Conservation (phyloP, 2,797 vertebrate genomes). For the Menidia menidia region DNA sequence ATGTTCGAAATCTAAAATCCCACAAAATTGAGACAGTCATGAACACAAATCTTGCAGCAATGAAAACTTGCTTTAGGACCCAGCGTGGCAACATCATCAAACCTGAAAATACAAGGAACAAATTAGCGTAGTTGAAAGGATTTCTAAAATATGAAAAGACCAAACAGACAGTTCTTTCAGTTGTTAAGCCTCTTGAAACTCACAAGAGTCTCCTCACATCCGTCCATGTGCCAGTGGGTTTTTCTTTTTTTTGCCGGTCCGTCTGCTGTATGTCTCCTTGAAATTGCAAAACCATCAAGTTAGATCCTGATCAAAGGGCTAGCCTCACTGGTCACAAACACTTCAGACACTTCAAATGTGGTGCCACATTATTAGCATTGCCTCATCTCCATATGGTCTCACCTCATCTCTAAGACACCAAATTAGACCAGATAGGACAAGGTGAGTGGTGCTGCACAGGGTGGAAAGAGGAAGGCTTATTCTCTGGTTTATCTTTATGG, state of each 20-base stretch:
- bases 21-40: no score
- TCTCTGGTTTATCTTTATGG: constrained; percentile 46
- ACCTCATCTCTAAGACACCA: constrained; percentile 54
- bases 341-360: constrained; percentile 81
- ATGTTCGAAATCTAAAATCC: not conserved
- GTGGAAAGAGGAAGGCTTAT: constrained; percentile 33
- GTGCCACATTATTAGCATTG: constrained; percentile 72
- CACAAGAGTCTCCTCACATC: constrained; percentile 54
- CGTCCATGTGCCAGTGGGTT: constrained; percentile 21
- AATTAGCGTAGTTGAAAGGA: constrained; percentile 48
- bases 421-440: constrained; percentile 75
- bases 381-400: constrained; percentile 79
- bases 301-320: constrained; percentile 76
- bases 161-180: constrained; percentile 64
- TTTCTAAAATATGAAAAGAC: constrained; percentile 62
- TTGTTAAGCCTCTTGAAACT: constrained; percentile 61
- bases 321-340: constrained; percentile 66
- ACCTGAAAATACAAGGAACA: constrained; percentile 30
- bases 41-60: constrained; percentile 8
- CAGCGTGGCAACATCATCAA: constrained; percentile 14
- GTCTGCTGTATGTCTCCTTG: constrained; percentile 64
- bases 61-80: constrained; percentile 1
- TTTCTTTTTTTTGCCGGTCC: constrained; percentile 46
- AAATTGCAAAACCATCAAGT: constrained; percentile 78
- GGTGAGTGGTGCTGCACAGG: constrained; percentile 37